Conservation (phyloP, 2,113 vertebrate species). For the Macheiramphus alcinus region DNA sequence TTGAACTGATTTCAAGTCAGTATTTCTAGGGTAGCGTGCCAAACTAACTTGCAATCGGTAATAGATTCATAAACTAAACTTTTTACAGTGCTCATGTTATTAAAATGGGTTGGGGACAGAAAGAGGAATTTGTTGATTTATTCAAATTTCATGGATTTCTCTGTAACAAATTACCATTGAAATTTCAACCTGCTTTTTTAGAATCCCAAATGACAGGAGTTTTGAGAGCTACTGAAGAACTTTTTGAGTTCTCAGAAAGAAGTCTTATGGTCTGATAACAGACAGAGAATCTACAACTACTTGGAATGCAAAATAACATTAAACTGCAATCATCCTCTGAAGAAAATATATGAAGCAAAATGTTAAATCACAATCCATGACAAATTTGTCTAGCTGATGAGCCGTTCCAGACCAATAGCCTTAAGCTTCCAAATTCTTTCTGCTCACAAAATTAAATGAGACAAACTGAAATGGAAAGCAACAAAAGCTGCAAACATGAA, state of each 20-base stretch:
- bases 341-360: not conserved
- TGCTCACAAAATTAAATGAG: not conserved
- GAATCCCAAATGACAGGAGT: not conserved
- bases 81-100: not conserved
- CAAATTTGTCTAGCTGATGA: conserved; percentile 2
- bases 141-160: conserved; percentile 25
- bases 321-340: not conserved
- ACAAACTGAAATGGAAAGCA: not conserved
- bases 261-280: not conserved
- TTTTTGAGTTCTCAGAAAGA: not conserved
- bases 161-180: not conserved
- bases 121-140: not conserved
- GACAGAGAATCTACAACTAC: not conserved
- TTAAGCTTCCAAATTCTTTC: not conserved
- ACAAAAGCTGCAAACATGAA: not conserved
- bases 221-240: not conserved
- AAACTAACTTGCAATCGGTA: not conserved
- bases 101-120: not conserved
- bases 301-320: not conserved
- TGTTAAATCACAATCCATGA: not conserved
- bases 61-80: not conserved
- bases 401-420: not conserved
- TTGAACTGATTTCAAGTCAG: not conserved
- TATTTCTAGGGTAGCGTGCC: not conserved
- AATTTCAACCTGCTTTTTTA: conserved; percentile 14